phyloP scores from a whole-genome alignment of 2,888 invertebrate species.

The Taenaris catops region DNA sequence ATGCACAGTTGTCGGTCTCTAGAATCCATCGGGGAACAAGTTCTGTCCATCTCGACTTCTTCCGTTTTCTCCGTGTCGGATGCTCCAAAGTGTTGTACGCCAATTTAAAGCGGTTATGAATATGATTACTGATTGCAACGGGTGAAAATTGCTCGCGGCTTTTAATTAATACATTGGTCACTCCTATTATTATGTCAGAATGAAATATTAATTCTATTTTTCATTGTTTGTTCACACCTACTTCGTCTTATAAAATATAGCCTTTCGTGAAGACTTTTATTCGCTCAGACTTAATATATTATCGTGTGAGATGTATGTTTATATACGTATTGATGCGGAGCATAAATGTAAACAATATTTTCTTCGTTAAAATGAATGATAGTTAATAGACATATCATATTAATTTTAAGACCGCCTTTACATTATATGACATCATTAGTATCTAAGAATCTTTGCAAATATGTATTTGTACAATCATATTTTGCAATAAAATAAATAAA shows the following conservation, averaged over 20 bases:
- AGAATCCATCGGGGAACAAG: conserved; percentile 65
- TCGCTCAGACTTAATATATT: not conserved
- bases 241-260: conserved; percentile 4
- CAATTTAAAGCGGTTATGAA: conserved; percentile 59
- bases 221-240: conserved; percentile 11
- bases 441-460: too few species aligned
- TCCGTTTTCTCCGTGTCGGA: conserved; percentile 58
- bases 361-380: too few species aligned
- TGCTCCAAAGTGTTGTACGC: conserved; percentile 55
- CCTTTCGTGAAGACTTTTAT: conserved; percentile 2
- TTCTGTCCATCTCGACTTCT: conserved; percentile 66
- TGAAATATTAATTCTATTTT: conserved; percentile 14
- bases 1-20: conserved; percentile 68
- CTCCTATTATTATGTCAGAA: conserved; percentile 35
- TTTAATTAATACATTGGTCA: conserved; percentile 57
- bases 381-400: too few species aligned
- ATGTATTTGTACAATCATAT: too few species aligned
- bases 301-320: too few species aligned
- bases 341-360: too few species aligned
- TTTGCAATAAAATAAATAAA: too few species aligned
- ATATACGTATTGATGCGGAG: too few species aligned
- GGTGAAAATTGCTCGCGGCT: conserved; percentile 51
- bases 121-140: conserved; percentile 58
- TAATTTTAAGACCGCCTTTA: too few species aligned
- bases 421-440: too few species aligned